Percentiles rank a stretch among this genome's conserved stretches.
phyloP scores from a whole-genome alignment of 2,888 invertebrate species.

The Stictocephala bisonia region DNA sequence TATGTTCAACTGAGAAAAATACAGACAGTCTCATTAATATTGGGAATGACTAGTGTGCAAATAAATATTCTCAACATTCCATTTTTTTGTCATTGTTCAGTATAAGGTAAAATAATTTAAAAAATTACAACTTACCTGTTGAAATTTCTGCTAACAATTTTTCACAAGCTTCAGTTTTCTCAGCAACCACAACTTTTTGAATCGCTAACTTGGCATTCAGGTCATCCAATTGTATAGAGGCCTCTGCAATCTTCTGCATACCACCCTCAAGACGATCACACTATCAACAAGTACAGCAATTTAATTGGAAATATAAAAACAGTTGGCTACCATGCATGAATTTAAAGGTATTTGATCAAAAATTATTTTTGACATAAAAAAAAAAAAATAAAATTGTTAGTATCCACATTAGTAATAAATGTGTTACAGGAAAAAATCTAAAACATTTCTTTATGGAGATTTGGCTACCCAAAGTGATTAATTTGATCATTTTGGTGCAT shows the following conservation, averaged over 20 bases:
- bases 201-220: constrained; percentile 83
- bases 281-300: constrained; percentile 62
- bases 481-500: too few relatives aligned
- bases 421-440: too few relatives aligned
- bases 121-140: constrained; percentile 64
- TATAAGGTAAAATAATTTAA: too few relatives aligned
- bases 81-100: too few relatives aligned
- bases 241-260: constrained; percentile 87
- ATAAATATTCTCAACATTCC: too few relatives aligned
- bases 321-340: not conserved
- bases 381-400: not conserved
- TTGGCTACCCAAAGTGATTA: too few relatives aligned
- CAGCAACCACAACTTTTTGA: constrained; percentile 84
- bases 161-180: constrained; percentile 86
- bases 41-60: too few relatives aligned
- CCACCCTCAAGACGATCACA: constrained; percentile 79
- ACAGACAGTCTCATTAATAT: too few relatives aligned
- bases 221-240: constrained; percentile 82
- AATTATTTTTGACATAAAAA: not conserved
- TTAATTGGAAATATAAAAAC: not conserved
- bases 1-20: too few relatives aligned
- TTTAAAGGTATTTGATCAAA: constrained; percentile 54
- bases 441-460: too few relatives aligned
- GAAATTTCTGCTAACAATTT: constrained; percentile 80
- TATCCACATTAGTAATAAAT: too few relatives aligned